Percentiles rank a stretch among this genome's conserved stretches.
Conservation (phyloP, 1,140 invertebrate genomes). For the Calycopis cecrops region DNA sequence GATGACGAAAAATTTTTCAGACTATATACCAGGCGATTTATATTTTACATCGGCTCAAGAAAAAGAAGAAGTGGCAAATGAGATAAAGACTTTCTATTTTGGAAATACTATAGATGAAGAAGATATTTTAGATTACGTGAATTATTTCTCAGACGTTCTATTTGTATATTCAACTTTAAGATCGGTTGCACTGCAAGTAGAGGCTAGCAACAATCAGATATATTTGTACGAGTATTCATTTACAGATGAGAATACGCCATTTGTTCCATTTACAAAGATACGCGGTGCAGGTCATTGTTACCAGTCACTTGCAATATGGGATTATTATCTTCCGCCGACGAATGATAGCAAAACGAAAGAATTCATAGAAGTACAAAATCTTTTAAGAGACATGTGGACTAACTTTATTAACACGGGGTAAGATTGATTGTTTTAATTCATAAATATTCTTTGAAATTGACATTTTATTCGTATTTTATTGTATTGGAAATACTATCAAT, state of each 20-base stretch:
- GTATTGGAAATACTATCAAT: too few relatives aligned
- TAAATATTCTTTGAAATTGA: too few relatives aligned
- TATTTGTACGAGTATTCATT: constrained; percentile 42
- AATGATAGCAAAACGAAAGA: constrained; percentile 18
- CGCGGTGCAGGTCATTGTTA: constrained; percentile 32
- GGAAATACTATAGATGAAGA: constrained; percentile 19
- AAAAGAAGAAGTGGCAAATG: constrained; percentile 21
- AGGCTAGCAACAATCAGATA: constrained; percentile 32
- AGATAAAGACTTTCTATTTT: constrained; percentile 33
- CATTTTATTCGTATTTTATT: too few relatives aligned
- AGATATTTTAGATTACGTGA: constrained; percentile 24
- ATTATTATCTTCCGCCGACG: too few relatives aligned
- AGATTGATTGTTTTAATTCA: background rate
- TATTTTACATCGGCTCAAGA: constrained; percentile 21
- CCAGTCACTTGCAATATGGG: constrained; percentile 27
- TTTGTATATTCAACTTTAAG: constrained; percentile 29
- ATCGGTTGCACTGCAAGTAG: constrained; percentile 27
- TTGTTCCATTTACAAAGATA: constrained; percentile 22
- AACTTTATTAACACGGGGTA: constrained; percentile 37
- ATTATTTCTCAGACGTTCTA: constrained; percentile 37
- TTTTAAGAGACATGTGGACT: constrained; percentile 27
- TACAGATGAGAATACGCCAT: constrained; percentile 16
- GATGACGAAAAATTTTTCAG: constrained; percentile 29
- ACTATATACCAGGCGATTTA: constrained; percentile 31
- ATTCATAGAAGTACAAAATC: constrained; percentile 19